phyloP scores from a whole-genome alignment of 2,113 vertebrate genomes.

The Chlamydotis undulata region DNA sequence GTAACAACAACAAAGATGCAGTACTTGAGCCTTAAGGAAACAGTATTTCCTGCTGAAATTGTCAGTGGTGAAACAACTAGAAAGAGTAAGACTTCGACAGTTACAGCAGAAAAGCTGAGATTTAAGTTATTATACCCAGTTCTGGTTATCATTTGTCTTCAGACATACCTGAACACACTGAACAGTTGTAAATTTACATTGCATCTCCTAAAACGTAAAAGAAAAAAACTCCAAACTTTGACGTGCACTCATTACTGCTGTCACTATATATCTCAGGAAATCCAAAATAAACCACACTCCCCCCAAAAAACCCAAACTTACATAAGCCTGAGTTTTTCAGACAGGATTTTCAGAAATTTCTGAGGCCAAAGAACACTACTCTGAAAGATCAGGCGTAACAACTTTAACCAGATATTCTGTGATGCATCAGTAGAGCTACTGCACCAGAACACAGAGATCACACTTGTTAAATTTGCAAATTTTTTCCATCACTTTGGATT shows the following conservation, averaged over 20 bases:
- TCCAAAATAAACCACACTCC: background rate
- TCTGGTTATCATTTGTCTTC: background rate
- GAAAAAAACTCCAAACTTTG: background rate
- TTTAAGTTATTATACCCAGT: background rate
- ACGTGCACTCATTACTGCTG: rapidly evolving
- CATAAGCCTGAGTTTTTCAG: background rate
- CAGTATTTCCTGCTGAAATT: background rate
- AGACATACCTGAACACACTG: background rate
- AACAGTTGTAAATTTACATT: background rate
- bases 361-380: background rate
- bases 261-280: background rate
- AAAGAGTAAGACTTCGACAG: background rate
- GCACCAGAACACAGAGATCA: background rate
- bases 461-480: background rate
- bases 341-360: background rate
- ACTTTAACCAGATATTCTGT: background rate
- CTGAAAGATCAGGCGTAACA: background rate
- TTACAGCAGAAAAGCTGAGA: background rate
- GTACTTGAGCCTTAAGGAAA: background rate
- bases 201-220: background rate
- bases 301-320: background rate
- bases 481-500: background rate
- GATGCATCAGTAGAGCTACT: background rate
- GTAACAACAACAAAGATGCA: background rate
- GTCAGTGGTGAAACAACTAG: background rate